phyloP scores from a whole-genome alignment of 2,888 invertebrate species.

The Cryptophagus acutangulus region DNA sequence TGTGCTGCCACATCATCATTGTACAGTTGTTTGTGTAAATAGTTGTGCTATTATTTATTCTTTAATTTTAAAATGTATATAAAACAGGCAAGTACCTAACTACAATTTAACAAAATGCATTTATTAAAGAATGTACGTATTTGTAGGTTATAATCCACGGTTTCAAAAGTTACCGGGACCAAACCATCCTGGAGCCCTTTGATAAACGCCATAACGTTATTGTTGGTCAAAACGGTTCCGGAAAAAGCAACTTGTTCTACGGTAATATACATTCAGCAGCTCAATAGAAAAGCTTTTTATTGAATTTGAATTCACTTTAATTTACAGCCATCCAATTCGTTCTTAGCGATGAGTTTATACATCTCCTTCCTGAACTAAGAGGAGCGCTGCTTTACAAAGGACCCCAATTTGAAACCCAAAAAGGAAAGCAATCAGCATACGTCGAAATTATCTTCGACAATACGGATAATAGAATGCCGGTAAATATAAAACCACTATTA shows the following conservation, averaged over 20 bases:
- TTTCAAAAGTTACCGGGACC: slow-evolving; percentile 97
- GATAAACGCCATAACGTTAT: slow-evolving; percentile 97
- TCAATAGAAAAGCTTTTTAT: too few relatives aligned
- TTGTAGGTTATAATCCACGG: slow-evolving; percentile 95
- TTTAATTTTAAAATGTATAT: slow-evolving; percentile 41
- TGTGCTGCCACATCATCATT: too few relatives aligned
- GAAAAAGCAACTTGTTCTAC: slow-evolving; percentile 99
- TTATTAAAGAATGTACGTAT: slow-evolving; percentile 35
- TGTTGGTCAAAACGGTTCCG: slow-evolving; percentile 99
- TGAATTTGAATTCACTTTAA: not conserved
- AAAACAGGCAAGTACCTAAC: slow-evolving; percentile 34
- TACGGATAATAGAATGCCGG: slow-evolving; percentile 92
- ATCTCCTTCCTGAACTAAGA: slow-evolving; percentile 91
- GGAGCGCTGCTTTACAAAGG: slow-evolving; percentile 96
- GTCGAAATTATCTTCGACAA: slow-evolving; percentile 99
- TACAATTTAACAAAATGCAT: slow-evolving; percentile 5
- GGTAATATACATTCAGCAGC: slow-evolving; percentile 59
- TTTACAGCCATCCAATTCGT: slow-evolving; percentile 95
- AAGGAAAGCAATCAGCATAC: slow-evolving; percentile 94
- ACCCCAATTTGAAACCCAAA: slow-evolving; percentile 88
- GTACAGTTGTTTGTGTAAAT: too few relatives aligned
- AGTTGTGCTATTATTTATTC: too few relatives aligned
- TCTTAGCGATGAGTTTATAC: slow-evolving; percentile 97
- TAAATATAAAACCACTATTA: too few relatives aligned
- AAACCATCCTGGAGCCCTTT: slow-evolving; percentile 96